Evolutionary conservation across 2,888 invertebrate genomes (phyloP), one percentile per base, ranked within the genome.

Genomic region (Isotomurus palustris): DNA sequence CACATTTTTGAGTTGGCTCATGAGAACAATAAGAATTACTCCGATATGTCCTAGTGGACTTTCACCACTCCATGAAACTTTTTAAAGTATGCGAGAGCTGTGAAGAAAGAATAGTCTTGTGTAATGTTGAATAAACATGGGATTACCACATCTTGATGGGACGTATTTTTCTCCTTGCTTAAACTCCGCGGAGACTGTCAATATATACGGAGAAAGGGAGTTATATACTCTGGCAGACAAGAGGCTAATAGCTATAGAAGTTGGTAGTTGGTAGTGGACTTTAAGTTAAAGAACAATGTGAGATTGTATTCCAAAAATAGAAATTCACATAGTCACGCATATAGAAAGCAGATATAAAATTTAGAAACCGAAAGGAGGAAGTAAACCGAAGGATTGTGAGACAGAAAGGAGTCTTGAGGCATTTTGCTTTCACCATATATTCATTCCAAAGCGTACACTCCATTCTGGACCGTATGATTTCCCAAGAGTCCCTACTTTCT

Each of bases 381-480:
- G 14, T 8, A 32, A n/a, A n/a, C n/a, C n/a, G n/a, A n/a, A n/a
- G n/a, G n/a, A n/a, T n/a, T n/a, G n/a, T n/a, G n/a, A n/a, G n/a
- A n/a, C n/a, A 19, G 21, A 8, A 19, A 43, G 5, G 43, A 19
- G 22, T 22, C 43, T 43, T 14, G 3, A 24, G 43, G 43, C 43
- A 19, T 43, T 43, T 43, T 6, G 22, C 24, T 5, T 17, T 24
- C 10, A 12, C 10, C 19, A 40, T 40, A 40, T 14, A 40, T 40
- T 40, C 40, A 43, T 43, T 43, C 43, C 21, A 32, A 32, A 14
- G 32, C 19, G 21, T 24, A 43, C 28, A 29, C 47, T 47, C 29
- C 47, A 29, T 47, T 12, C n/a, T 49, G n/a, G 56, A 35, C 45
- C 28, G 29, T 28, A 43, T 56, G 56, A 56, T 56, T 56, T 56